Evolutionary conservation across 2,113 vertebrate species (phyloP).

Genomic region (Sorex fumeus): DNA sequence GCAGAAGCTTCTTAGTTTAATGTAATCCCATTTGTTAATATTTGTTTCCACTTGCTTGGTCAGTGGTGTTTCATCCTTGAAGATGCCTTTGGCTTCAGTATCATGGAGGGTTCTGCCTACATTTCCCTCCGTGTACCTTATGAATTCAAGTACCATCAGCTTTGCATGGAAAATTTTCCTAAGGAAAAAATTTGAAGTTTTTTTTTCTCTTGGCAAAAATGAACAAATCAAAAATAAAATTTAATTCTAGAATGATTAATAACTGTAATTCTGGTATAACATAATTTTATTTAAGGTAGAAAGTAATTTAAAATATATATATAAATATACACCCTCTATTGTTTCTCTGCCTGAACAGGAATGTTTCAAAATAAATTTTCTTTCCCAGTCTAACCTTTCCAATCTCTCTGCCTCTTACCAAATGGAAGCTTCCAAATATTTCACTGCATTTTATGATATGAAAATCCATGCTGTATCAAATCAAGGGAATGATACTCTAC

Average conservation of each 20-base stretch:
- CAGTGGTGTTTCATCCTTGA: no score
- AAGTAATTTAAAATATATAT: no score
- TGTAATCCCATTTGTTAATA: no score
- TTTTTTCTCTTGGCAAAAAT: conserved; percentile 2
- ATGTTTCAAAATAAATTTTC: conserved; percentile 45
- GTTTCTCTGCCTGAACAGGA: background rate
- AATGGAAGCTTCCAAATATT: background rate
- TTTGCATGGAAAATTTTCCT: background rate
- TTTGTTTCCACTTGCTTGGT: no score
- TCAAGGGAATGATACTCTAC: conserved; percentile 1
- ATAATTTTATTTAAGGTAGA: conserved; percentile 29
- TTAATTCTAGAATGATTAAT: background rate
- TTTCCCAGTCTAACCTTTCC: background rate
- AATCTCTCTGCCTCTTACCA: background rate
- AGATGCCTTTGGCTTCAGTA: no score
- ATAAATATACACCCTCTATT: no score
- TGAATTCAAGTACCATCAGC: background rate
- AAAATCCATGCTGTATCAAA: conserved; percentile 47
- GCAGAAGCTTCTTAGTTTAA: no score
- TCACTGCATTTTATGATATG: conserved; percentile 1
- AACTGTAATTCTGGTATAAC: background rate
- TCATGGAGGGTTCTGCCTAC: no score
- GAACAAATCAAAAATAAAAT: background rate
- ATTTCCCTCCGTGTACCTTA: no score
- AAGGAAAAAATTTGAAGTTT: conserved; percentile 5